A percentile compares a stretch with the other conserved stretches of the same genome.
Conservation (phyloP, 64 coral and sea anemone genomes). For the Catalaphyllia jardinei region DNA sequence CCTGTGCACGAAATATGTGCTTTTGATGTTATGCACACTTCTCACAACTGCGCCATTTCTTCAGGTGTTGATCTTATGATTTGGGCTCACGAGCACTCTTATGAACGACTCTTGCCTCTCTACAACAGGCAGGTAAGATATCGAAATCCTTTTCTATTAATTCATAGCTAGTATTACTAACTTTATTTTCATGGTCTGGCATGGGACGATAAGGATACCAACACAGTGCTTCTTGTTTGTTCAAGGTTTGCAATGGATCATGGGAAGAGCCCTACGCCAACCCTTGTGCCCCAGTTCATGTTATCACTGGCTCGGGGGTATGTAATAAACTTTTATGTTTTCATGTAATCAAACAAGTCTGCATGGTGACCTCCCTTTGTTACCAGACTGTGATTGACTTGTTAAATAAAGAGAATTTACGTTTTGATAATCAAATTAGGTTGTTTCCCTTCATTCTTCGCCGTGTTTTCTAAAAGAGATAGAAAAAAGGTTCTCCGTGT, state of each 20-base stretch:
- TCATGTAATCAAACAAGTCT: no score
- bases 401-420: no score
- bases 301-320: conserved; percentile 45
- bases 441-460: no score
- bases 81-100: conserved; percentile 97
- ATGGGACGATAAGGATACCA: not conserved
- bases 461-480: no score
- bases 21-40: not conserved
- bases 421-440: no score
- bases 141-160: not conserved
- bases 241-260: conserved; percentile 38
- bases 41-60: not conserved
- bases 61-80: conserved; percentile 83
- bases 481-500: no score
- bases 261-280: conserved; percentile 36
- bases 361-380: no score
- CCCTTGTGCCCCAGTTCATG: conserved; percentile 63
- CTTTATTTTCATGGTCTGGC: no score
- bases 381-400: no score
- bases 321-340: not conserved
- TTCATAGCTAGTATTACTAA: no score
- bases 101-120: conserved; percentile 82
- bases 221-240: not conserved
- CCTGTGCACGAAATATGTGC: no score
- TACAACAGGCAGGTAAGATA: conserved; percentile 77